Conservation (phyloP, 2,797 vertebrate genomes). For the Crocidura indochinensis region DNA sequence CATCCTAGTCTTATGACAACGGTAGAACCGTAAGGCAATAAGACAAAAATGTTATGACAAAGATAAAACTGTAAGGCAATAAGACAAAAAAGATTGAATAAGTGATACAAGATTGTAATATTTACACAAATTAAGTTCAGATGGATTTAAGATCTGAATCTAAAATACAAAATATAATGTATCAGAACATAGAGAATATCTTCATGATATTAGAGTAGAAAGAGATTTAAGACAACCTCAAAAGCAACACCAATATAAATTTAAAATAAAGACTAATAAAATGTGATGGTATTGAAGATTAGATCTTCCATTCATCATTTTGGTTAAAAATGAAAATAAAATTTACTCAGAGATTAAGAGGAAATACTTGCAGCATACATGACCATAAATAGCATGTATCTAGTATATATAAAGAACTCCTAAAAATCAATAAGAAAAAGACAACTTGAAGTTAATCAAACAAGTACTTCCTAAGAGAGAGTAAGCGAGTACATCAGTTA, state of each 20-base stretch:
- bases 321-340: neutral
- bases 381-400: neutral
- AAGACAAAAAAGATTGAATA: neutral
- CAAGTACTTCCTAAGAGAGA: constrained; percentile 29
- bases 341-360: neutral
- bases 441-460: constrained; percentile 14
- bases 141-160: neutral
- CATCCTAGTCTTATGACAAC: neutral
- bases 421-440: constrained; percentile 41
- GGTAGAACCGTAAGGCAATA: no score
- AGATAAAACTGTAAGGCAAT: no score
- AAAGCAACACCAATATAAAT: neutral
- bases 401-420: neutral
- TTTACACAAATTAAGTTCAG: neutral
- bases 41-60: neutral
- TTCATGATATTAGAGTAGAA: neutral
- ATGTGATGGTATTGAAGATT: neutral
- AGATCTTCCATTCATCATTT: neutral
- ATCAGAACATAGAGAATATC: neutral
- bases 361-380: neutral
- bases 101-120: neutral
- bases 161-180: neutral
- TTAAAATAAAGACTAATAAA: constrained; percentile 9
- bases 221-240: neutral
- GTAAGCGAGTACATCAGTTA: neutral